Evolutionary conservation across 2,888 invertebrate genomes (phyloP).

Genomic region (Drosophila austrosaltans): DNA sequence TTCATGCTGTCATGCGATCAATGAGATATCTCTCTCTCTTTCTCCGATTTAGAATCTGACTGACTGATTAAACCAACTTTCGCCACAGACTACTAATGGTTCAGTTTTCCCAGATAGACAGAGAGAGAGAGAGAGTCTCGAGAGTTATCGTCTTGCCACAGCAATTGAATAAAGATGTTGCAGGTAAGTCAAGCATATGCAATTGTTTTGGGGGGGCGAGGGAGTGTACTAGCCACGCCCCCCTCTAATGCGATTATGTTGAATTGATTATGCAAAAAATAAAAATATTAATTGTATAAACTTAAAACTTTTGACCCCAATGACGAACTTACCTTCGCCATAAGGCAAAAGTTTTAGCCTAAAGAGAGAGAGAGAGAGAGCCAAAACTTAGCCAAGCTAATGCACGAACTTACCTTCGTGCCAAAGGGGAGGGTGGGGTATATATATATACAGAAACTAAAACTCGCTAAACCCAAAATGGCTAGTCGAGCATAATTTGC

Average conservation of each 20-base stretch:
- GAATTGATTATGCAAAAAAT: constrained; percentile 55
- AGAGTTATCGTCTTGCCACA: constrained; percentile 41
- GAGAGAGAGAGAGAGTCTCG: not conserved
- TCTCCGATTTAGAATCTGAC: not conserved
- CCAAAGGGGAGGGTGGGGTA: constrained; percentile 30
- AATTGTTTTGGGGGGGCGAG: not conserved
- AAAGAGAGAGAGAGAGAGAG: constrained; percentile 8
- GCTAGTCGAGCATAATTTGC: constrained; percentile 70
- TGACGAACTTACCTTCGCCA: constrained; percentile 76
- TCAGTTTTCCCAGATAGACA: not conserved
- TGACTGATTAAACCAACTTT: constrained; percentile 41
- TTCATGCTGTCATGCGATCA: constrained; percentile 53
- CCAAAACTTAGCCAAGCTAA: constrained; percentile 49
- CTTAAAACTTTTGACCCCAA: constrained; percentile 67
- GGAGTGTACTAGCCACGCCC: constrained; percentile 31
- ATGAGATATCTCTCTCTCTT: not conserved
- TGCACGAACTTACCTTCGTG: constrained; percentile 78
- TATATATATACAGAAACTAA: constrained; percentile 66
- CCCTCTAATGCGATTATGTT: constrained; percentile 48
- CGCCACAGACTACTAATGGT: constrained; percentile 59
- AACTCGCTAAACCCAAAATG: constrained; percentile 56
- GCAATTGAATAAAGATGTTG: constrained; percentile 77
- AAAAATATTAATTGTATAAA: constrained; percentile 24
- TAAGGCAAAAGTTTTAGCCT: constrained; percentile 55
- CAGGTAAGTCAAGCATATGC: constrained; percentile 71